Base-by-base conservation (phyloP, 2,113 vertebrate genomes). In the Semnornis frantzii region DNA sequence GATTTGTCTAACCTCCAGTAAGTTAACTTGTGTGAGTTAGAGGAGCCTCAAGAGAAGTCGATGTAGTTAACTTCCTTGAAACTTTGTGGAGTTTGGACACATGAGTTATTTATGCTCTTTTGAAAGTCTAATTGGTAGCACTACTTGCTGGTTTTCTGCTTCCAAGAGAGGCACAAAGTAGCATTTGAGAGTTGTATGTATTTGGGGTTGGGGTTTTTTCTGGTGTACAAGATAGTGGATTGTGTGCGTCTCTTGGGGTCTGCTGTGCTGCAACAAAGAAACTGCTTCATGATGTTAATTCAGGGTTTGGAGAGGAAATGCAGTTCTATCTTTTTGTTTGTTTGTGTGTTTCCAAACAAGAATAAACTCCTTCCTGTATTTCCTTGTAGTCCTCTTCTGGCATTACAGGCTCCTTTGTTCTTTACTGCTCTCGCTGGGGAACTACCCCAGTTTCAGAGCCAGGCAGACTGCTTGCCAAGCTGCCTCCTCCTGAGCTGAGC, bases 361-460 rank as follows among this genome's bases (percentile, higher is more conserved):
- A 88, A 73, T 11, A 20, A 52, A 55, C 39, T 78, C 15, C 46
- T 95, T 88, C 91, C 66, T 60, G 63, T 82, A 31, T 72, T 92
- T 90, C 71, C 81, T 90, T 82, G 75, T 89, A 81, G 83, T 27
- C 50, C n/a, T 89, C 71, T 87, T 85, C 75, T 64, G 92, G 84
- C 60, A 19, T 89, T 74, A 71, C 42, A 57, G 82, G 46, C 93
- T 92, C 42, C 89, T 95, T 96, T 95, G 92, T 96, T 96, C 89
- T 93, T 74, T 33, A 58, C 64, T 69, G 59, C 64, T 82, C 76
- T 95, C 82, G 0, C 80, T 18, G 7, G 92, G 85, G 95, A 94
- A 4, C 71, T 95, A 96, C 42, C 92, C 94, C 90, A 92, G 33
- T 92, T 96, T 78, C 81, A 72, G 58, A 75, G 83, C 74, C 24